Evolutionary conservation across 2,888 invertebrate genomes (phyloP), one percentile per base, ranked within the genome.

Genomic region (Alloscopus bannaensis): DNA sequence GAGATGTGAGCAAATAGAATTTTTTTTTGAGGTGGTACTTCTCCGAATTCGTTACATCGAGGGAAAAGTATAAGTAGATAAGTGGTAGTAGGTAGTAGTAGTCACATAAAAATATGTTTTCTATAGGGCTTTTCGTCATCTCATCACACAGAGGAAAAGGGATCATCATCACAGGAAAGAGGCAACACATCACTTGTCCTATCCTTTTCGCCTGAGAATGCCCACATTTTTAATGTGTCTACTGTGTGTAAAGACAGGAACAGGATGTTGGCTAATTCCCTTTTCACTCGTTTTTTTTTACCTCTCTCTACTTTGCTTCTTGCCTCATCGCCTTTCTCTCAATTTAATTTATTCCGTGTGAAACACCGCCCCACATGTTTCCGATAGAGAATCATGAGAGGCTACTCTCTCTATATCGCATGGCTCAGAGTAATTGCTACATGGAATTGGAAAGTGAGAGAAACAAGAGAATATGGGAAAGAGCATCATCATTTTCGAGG

Each of bases 291-390:
- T 57, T 16, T 47, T 57, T 55, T 69, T n/a, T n/a, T n/a, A n/a
- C n/a, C n/a, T n/a, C n/a, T n/a, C n/a, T n/a, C n/a, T n/a, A 36
- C 50, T 52, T 72, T 64, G 72, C 72, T 72, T 72, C 72, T 72
- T 72, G 72, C 72, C 72, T 72, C 72, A 72, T 72, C 72, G 72
- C 72, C 72, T 72, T 72, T 64, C 72, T 60, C 62, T 40, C 55
- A 60, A 70, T 57, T 70, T 70, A 72, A 64, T 72, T 72, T 64
- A 72, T 72, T 72, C 52, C 24, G 52, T 52, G 52, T 52, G 52
- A 52, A 52, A 36, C 20, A 8, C 20, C 52, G 52, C 52, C 52
- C 52, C 52, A 52, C 52, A 52, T 52, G 52, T 52, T n/a, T 52
- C 45, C 4, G 52, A 52, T 52, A n/a, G n/a, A n/a, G n/a, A n/a